Evolutionary conservation across 2,888 invertebrate genomes (phyloP), one percentile per base, ranked within the genome.

Genomic region (Arge pagana): DNA sequence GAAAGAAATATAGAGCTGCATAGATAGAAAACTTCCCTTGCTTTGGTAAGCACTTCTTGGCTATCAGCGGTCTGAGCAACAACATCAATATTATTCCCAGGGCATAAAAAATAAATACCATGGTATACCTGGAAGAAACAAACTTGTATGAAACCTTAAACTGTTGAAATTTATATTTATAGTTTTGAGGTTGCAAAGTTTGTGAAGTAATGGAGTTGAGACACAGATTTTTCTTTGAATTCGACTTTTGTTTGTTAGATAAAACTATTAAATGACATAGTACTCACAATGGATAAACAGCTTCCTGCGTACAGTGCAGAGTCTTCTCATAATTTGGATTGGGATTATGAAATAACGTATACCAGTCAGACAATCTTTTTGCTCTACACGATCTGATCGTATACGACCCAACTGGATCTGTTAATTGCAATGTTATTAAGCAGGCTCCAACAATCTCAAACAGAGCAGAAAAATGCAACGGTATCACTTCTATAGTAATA

Each of bases 261-360:
- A 36, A 11, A 42, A 37, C 21, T 40, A 6, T 30, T 15, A 21
- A 36, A 26, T 48, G 43, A 41, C 15, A 45, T 50, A 64, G 67
- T 57, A 83, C 88, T 85, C 83, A 97, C 93, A 98, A 79, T 36
- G 98, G 98, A 81, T 95, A 98, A 0, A 97, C 96, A 51, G 96
- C 95, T 79, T 99, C 98, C 71, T 98, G 96, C 0, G 97, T 96
- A 76, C 98, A 99, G 77, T 95, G 89, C 48, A 97, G 76, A 13
- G 88, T 89, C 56, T 86, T 85, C 52, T 90, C 89, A 78, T 95
- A 97, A 76, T 95, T 90, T 0, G 96, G 94, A 60, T 86, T 88
- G 4, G 98, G 98, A 79, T 99, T 99, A 69, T 95, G 86, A 55
- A 98, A 83, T 61, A 97, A 78, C 0, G 97, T 96, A 74, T 99